Conservation (phyloP, 2,113 vertebrate species). For the Dinomys branickii region DNA sequence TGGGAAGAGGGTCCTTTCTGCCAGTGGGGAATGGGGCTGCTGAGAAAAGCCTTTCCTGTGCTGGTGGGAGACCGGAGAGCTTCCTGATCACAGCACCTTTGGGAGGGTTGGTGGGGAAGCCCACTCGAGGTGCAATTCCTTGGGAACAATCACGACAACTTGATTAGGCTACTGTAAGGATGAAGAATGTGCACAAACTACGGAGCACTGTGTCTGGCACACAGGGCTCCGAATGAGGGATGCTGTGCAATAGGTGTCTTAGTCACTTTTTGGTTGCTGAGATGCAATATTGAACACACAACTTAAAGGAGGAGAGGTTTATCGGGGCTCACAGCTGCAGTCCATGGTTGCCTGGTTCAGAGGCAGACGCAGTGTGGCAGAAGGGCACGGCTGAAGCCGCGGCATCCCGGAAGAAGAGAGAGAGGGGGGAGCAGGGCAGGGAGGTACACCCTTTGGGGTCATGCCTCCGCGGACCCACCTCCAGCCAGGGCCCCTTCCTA, state of each 20-base stretch:
- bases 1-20: background rate
- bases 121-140: background rate
- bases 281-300: background rate
- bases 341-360: background rate
- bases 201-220: background rate
- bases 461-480: background rate
- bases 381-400: background rate
- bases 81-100: background rate
- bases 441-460: background rate
- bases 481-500: background rate
- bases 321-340: background rate
- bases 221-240: too few relatives aligned
- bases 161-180: background rate
- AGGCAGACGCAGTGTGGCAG: too few relatives aligned
- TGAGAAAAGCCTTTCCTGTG: background rate
- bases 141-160: background rate
- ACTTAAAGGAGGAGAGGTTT: background rate
- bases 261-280: background rate
- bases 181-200: background rate
- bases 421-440: background rate
- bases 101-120: background rate
- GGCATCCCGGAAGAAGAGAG: background rate
- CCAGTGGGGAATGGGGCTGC: background rate
- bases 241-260: background rate
- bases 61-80: background rate